These are phyloP conservation scores for Dicaeum eximium DNA, from an alignment of 2,113 vertebrate species.

Conservation along the genomic window DNA sequence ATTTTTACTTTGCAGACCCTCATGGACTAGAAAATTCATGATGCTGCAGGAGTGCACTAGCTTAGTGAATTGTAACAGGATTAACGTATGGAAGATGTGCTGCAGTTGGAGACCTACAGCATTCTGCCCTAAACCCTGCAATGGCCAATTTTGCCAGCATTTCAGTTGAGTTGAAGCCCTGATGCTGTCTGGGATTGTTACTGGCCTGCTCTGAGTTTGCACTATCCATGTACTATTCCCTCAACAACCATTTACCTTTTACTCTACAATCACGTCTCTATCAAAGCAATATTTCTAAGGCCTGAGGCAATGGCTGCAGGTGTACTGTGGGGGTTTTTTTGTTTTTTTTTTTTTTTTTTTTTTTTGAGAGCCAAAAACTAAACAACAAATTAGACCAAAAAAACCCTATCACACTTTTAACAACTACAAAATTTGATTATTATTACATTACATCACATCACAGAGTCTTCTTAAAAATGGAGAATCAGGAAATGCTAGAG, in stretches of 20 bases:
- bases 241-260: slow-evolving; percentile 43
- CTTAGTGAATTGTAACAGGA: slow-evolving; percentile 8
- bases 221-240: slow-evolving; percentile 14
- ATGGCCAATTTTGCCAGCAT: neutral
- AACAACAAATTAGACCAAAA: neutral
- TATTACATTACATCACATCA: neutral
- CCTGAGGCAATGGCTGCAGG: slow-evolving; percentile 40
- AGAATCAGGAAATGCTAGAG: slow-evolving; percentile 8
- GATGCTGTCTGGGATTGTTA: neutral
- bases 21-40: slow-evolving; percentile 16
- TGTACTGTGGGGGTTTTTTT: slow-evolving; percentile 2
- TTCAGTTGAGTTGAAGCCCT: neutral
- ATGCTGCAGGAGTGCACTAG: slow-evolving; percentile 16
- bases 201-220: neutral
- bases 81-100: slow-evolving; percentile 39
- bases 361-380: slow-evolving; percentile 8
- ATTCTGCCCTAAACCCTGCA: neutral
- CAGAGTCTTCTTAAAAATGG: neutral
- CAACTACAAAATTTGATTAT: neutral
- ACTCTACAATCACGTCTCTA: slow-evolving; percentile 43
- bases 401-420: neutral
- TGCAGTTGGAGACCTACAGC: slow-evolving; percentile 49
- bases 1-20: slow-evolving; percentile 47
- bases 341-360: slow-evolving; percentile 9
- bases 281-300: slow-evolving; percentile 59